Conservation (phyloP, 2,797 vertebrate genomes). For the Pogonophryne albipinna region DNA sequence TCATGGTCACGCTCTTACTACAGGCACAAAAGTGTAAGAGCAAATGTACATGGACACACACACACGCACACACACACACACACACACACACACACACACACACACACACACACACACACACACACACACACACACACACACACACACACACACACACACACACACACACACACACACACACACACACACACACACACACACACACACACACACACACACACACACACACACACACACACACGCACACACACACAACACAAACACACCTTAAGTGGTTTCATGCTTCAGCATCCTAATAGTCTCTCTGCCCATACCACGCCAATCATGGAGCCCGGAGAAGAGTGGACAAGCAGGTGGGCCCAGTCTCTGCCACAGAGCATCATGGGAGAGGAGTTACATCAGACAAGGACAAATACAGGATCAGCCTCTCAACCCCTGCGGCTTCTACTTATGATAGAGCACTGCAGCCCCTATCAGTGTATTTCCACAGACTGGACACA, state of each 20-base stretch:
- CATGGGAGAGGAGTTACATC: conserved; percentile 41
- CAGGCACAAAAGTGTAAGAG: conserved; percentile 44
- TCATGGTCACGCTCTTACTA: conserved; percentile 55
- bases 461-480: conserved; percentile 35
- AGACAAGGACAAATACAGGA: conserved; percentile 49
- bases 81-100: conserved; percentile 29
- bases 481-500: conserved; percentile 38
- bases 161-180: conserved; percentile 30
- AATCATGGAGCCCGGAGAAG: conserved; percentile 42
- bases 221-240: conserved; percentile 28
- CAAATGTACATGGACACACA: conserved; percentile 45
- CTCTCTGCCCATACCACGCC: conserved; percentile 48
- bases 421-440: conserved; percentile 45
- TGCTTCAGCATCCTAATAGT: conserved; percentile 75
- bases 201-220: conserved; percentile 25
- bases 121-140: conserved; percentile 32
- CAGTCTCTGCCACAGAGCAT: conserved; percentile 38
- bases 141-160: conserved; percentile 19
- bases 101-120: conserved; percentile 34
- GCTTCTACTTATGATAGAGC: conserved; percentile 38
- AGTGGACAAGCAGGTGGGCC: conserved; percentile 45
- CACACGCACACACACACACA: conserved; percentile 29
- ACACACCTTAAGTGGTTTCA: conserved; percentile 64
- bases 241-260: conserved; percentile 30
- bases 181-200: conserved; percentile 37